Percentiles rank a stretch among this genome's conserved stretches.
Evolutionary conservation across 2,888 invertebrate genomes (phyloP).

Genomic region (Malthinus flaveolus): DNA sequence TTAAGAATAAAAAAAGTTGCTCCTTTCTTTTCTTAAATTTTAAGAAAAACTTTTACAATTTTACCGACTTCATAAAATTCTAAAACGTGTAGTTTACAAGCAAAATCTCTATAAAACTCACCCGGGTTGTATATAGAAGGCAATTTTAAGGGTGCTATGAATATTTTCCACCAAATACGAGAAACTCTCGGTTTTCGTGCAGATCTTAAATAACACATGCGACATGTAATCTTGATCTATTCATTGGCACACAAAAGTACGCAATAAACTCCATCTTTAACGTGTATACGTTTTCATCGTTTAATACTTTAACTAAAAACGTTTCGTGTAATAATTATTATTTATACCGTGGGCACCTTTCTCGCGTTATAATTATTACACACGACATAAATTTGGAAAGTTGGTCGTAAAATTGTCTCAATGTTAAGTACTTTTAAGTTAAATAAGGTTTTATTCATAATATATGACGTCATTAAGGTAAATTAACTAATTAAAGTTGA

Average conservation of each 20-base stretch:
- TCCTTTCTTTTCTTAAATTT: no score
- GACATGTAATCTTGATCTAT: conserved; percentile 13
- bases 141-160: conserved; percentile 21
- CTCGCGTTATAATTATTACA: no score
- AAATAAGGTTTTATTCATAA: conserved; percentile 12
- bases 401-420: conserved; percentile 10
- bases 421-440: conserved; percentile 13
- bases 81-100: conserved; percentile 4
- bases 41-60: no score
- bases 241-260: conserved; percentile 15
- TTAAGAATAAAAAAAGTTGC: no score
- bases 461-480: conserved; percentile 29
- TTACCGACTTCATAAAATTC: no score
- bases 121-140: conserved; percentile 12
- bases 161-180: conserved; percentile 23
- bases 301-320: no score
- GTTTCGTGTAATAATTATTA: no score
- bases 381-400: conserved; percentile 6
- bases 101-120: conserved; percentile 22
- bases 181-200: conserved; percentile 14
- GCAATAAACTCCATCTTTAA: conserved; percentile 8
- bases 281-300: conserved; percentile 16
- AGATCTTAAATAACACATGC: conserved; percentile 16
- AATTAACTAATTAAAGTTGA: conserved; percentile 30
- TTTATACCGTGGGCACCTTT: no score